Conservation (phyloP, 2,797 vertebrate genomes). For the Cuculus canorus region DNA sequence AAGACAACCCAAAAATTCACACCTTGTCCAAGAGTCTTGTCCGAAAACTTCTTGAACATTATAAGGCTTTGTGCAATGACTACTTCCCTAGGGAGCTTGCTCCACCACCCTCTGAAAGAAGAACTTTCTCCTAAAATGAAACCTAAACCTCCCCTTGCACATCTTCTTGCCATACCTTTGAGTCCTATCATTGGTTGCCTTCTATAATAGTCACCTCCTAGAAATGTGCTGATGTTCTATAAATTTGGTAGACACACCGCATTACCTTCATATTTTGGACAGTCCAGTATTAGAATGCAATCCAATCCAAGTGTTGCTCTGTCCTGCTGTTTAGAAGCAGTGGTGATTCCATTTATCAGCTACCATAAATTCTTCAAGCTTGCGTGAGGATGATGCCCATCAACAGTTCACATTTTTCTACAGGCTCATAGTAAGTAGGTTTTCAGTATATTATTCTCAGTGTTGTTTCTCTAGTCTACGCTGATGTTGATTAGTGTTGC, state of each 20-base stretch:
- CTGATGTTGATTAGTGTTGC: too few relatives aligned
- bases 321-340: neutral
- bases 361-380: neutral
- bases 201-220: neutral
- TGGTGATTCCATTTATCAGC: neutral
- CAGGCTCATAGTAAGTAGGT: neutral
- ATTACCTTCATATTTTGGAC: neutral
- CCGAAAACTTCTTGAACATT: too few relatives aligned
- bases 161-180: neutral
- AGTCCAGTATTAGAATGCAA: neutral
- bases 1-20: too few relatives aligned
- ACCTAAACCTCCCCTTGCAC: too few relatives aligned
- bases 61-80: too few relatives aligned
- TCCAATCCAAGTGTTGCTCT: neutral
- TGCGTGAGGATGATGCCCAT: neutral
- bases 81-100: too few relatives aligned
- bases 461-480: too few relatives aligned
- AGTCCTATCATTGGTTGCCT: too few relatives aligned
- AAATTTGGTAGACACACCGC: neutral
- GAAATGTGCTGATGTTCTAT: neutral
- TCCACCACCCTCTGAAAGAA: too few relatives aligned
- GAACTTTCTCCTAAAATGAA: too few relatives aligned
- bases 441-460: neutral
- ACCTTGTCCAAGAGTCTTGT: too few relatives aligned
- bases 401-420: neutral